Evolutionary conservation across 2,113 vertebrate genomes (phyloP), one percentile per base, ranked within the genome.

Genomic region (Meleagris gallopavo): DNA sequence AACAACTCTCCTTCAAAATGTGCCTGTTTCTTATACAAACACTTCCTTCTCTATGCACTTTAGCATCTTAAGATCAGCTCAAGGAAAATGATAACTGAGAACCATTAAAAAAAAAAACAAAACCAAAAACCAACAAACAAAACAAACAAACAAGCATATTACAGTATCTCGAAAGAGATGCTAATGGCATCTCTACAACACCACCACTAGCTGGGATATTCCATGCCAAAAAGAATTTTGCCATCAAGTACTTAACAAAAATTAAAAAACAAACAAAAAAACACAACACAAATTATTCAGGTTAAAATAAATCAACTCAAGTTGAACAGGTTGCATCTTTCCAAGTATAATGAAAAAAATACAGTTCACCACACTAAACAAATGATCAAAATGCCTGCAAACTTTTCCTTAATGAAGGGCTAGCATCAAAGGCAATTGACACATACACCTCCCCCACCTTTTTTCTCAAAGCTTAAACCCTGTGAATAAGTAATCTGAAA

Each of bases 401-500:
- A 89, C 54, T 5, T 9, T 18, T 48, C 58, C 86, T 52, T 81
- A 46, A 81, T 43, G n/a, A n/a, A n/a, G n/a, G n/a, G 34, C 66
- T 54, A 38, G 11, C 22, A 73, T 50, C 71, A 81, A 46, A 18
- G 78, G 81, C 74, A 74, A 82, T 7, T 93, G 65, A 81, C 65
- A 92, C 11, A 8, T 13, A 15, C 60, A 30, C n/a, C 29, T 72
- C 38, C 73, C 38, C 38, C n/a, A 27, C 20, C 41, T 78, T 84
- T 40, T 86, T 70, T 77, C 83, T 55, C 83, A 75, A 86, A 71
- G 67, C 48, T 89, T 60, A 75, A 80, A 80, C 17, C 12, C 22
- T 85, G 38, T 34, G n/a, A 92, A 94, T 52, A 80, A 83, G 45
- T 84, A 94, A 89, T 36, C 70, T 61, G 58, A 85, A 94, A 93